Conservation (phyloP, 2,888 invertebrate genomes). For the Lamellibrachia satsuma region DNA sequence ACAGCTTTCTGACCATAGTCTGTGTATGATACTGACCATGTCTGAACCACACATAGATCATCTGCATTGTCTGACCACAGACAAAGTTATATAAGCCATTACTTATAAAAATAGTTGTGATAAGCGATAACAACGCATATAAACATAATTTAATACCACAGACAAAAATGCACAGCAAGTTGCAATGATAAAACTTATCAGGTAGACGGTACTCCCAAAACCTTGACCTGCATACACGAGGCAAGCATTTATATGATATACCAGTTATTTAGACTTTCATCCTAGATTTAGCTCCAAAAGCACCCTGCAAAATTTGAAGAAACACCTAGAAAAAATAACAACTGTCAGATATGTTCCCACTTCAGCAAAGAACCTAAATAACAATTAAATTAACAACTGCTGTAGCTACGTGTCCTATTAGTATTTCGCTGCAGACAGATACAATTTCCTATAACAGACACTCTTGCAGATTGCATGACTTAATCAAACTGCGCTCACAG, state of each 20-base stretch:
- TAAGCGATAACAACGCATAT: not conserved
- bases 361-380: no score
- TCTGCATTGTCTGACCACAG: not conserved
- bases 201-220: not conserved
- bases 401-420: not conserved
- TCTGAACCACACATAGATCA: not conserved
- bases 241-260: not conserved
- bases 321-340: no score
- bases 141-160: not conserved
- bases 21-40: not conserved
- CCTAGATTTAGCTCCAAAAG: no score
- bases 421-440: not conserved
- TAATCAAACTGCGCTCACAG: not conserved
- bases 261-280: no score
- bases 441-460: not conserved
- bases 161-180: not conserved
- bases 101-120: not conserved
- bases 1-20: not conserved
- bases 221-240: not conserved
- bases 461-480: not conserved
- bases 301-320: no score
- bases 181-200: not conserved
- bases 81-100: not conserved
- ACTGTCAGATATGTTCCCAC: no score
- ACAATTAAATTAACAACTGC: no score